A percentile compares a stretch with the other conserved stretches of the same genome.
These are phyloP conservation scores for Stigmatopora nigra DNA, from an alignment of 2,113 vertebrate genomes.

Conservation along the genomic window DNA sequence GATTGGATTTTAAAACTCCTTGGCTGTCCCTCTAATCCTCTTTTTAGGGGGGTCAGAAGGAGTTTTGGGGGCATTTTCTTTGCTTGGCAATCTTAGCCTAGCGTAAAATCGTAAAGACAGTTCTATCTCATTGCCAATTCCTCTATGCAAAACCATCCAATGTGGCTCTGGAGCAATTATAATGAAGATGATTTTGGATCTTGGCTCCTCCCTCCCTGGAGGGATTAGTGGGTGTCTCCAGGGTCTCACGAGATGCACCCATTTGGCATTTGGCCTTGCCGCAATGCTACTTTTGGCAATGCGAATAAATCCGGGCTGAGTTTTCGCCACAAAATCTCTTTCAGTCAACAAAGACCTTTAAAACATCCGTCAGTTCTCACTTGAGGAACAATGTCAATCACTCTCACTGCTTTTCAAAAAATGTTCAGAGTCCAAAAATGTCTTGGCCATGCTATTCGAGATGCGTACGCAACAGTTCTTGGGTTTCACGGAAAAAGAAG, in stretches of 20 bases:
- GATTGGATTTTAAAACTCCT: not conserved
- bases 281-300: conserved; percentile 25
- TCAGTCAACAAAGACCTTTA: conserved; percentile 4
- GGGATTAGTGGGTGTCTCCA: conserved; percentile 50
- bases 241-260: conserved; percentile 39
- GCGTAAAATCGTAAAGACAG: conserved; percentile 62
- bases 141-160: conserved; percentile 48
- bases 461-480: conserved; percentile 9
- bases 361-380: not conserved
- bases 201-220: conserved; percentile 22
- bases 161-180: conserved; percentile 51
- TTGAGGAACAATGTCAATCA: conserved; percentile 17
- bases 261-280: conserved; percentile 28
- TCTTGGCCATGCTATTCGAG: conserved; percentile 26
- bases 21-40: too few relatives aligned
- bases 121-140: conserved; percentile 49
- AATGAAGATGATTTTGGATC: conserved; percentile 35
- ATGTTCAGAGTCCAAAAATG: conserved; percentile 9
- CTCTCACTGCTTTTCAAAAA: conserved; percentile 7
- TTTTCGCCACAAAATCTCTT: conserved; percentile 7
- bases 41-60: conserved; percentile 18
- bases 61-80: conserved; percentile 18
- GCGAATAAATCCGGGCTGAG: conserved; percentile 8
- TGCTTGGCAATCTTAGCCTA: conserved; percentile 24
- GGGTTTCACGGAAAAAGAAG: conserved; percentile 15